These are phyloP conservation scores for Oriolus oriolus DNA, from an alignment of 2,113 vertebrate species.

Conservation along the genomic window DNA sequence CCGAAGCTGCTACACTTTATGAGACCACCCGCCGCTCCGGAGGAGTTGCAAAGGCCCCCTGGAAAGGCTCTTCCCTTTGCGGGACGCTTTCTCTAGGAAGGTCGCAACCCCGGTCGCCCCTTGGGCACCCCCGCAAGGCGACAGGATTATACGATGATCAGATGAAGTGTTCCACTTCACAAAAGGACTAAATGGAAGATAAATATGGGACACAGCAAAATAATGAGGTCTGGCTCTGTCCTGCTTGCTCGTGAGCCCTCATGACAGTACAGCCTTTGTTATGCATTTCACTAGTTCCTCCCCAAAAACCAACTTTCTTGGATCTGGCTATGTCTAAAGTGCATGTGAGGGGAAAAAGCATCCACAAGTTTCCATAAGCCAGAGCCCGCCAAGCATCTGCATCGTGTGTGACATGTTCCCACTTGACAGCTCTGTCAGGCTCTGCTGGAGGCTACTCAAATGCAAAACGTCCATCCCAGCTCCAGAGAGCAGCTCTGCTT, in stretches of 20 bases:
- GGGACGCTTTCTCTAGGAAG: too few relatives aligned
- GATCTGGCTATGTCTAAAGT: not conserved
- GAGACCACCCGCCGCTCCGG: too few relatives aligned
- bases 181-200: not conserved
- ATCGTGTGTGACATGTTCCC: accelerated
- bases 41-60: too few relatives aligned
- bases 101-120: too few relatives aligned
- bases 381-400: not conserved
- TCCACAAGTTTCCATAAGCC: not conserved
- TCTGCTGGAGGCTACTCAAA: not conserved
- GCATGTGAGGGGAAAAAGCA: not conserved
- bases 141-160: accelerated
- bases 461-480: not conserved
- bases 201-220: not conserved
- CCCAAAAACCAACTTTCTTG: not conserved
- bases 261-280: not conserved
- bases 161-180: not conserved
- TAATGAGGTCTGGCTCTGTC: not conserved
- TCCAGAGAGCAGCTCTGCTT: not conserved
- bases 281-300: not conserved
- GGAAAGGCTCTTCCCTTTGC: too few relatives aligned
- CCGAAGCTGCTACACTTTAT: too few relatives aligned
- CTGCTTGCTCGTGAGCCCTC: not conserved
- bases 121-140: too few relatives aligned
- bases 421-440: not conserved